Evolutionary conservation across 2,113 vertebrate genomes (phyloP), one percentile per base, ranked within the genome.

Genomic region (Vulpes ferrilata): DNA sequence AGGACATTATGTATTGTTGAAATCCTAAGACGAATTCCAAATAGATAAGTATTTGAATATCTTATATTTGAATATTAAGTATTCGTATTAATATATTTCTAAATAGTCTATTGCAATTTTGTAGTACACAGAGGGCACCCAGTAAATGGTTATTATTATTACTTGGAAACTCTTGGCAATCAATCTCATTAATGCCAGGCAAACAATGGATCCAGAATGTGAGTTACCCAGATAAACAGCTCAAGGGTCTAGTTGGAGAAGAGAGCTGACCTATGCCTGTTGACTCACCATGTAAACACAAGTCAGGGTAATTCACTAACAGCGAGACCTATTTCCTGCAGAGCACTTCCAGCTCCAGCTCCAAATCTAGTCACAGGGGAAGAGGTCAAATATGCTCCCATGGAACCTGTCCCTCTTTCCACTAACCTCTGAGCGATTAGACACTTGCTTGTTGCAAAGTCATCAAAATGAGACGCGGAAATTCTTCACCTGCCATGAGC

Each of bases 271-370:
- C 95, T 86, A 1, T 1, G 81, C 38, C 88, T 69, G 38, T 87
- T 92, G 89, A 93, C 55, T 78, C 64, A 12, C 62, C 48, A 1
- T 48, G 92, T 96, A 97, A 97, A 96, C 92, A 95, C 71, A 82
- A 74, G 93, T 80, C 89, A 78, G 7, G 30, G 79, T 78, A 91
- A 85, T 96, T 97, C 95, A 96, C 90, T 92, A 90, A 97, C 35
- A 96, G n/a, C 64, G 43, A 96, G 90, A 90, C 67, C 81, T 76
- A 13, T 85, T 96, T 96, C 90, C 93, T 82, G 84, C 90, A n/a
- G 48, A 94, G 92, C 3, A 17, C 35, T 95, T 79, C 57, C 79
- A 65, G 30, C 25, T 57, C 30, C 3, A 38, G 11, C 93, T 95
- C 64, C 82, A 85, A 64, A 86, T 48, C 62, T 10, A 48, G 79